Percentiles rank a stretch among this genome's conserved stretches.
Conservation (phyloP, 2,113 vertebrate species). For the Silurus glanis region DNA sequence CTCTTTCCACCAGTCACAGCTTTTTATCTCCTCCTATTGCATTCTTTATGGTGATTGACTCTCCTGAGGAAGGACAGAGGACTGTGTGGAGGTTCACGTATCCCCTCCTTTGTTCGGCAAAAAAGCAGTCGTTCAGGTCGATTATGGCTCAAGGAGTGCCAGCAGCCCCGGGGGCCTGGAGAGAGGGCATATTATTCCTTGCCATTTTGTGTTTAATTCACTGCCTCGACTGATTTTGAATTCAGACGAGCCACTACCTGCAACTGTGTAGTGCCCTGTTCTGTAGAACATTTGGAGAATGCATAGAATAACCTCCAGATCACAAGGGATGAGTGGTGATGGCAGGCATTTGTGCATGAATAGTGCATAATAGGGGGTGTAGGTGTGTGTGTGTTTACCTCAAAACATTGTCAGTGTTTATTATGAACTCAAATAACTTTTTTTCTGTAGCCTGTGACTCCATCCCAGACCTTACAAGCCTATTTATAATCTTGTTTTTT, state of each 20-base stretch:
- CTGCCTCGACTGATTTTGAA: slow-evolving; percentile 50
- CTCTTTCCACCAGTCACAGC: neutral
- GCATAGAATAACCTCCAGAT: slow-evolving; percentile 1
- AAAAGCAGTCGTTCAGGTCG: slow-evolving; percentile 69
- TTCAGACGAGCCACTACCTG: slow-evolving; percentile 39
- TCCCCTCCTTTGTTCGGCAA: slow-evolving; percentile 67
- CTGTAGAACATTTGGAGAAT: neutral
- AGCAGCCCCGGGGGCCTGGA: slow-evolving; percentile 58
- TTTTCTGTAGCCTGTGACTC: neutral
- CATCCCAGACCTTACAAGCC: neutral
- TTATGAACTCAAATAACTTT: neutral
- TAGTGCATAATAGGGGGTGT: too few relatives aligned
- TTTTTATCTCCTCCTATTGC: slow-evolving; percentile 48
- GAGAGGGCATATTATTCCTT: slow-evolving; percentile 66
- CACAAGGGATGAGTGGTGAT: neutral
- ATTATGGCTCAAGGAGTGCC: slow-evolving; percentile 63
- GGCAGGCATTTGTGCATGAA: neutral
- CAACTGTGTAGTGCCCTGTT: slow-evolving; percentile 29
- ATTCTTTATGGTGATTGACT: slow-evolving; percentile 72
- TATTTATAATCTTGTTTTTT: neutral
- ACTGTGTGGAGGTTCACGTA: slow-evolving; percentile 68
- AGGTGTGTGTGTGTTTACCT: neutral
- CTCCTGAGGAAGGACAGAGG: slow-evolving; percentile 67
- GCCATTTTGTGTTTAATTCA: slow-evolving; percentile 68
- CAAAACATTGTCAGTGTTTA: neutral